Percentiles rank a stretch among this genome's conserved stretches.
Conservation (phyloP, 2,888 invertebrate species). For the Tachina grossa region DNA sequence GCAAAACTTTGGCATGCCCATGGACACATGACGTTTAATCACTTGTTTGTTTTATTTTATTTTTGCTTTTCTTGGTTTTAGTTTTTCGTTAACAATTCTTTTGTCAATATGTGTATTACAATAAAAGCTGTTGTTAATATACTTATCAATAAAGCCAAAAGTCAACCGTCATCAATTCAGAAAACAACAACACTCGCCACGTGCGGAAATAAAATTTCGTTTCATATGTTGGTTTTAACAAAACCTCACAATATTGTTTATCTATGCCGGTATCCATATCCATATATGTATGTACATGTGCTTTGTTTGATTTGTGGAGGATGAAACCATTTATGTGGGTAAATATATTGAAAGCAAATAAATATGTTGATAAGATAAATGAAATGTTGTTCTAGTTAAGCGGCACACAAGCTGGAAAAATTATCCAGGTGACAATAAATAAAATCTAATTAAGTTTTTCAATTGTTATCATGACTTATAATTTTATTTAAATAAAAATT, state of each 20-base stretch:
- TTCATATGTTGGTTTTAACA: background rate
- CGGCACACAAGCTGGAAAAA: background rate
- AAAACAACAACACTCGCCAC: background rate
- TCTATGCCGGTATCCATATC: background rate
- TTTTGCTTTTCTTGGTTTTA: background rate
- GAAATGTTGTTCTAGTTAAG: background rate
- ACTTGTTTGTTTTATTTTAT: background rate
- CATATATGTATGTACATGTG: background rate
- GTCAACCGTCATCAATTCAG: background rate
- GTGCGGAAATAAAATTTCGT: conserved; percentile 7
- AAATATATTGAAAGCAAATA: conserved; percentile 4
- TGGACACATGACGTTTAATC: background rate
- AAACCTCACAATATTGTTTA: background rate
- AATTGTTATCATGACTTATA: background rate
- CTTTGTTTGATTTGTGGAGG: background rate
- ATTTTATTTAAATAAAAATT: background rate
- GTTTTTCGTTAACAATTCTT: background rate
- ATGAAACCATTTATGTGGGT: background rate
- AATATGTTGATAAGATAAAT: conserved; percentile 28
- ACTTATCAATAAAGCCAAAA: background rate
- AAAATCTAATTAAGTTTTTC: conserved; percentile 45
- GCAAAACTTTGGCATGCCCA: no score
- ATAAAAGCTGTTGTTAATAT: background rate
- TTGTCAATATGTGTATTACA: background rate
- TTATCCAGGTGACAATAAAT: conserved; percentile 46